Base-by-base conservation (phyloP, 1,140 invertebrate genomes). In the Bicyclus anynana region DNA sequence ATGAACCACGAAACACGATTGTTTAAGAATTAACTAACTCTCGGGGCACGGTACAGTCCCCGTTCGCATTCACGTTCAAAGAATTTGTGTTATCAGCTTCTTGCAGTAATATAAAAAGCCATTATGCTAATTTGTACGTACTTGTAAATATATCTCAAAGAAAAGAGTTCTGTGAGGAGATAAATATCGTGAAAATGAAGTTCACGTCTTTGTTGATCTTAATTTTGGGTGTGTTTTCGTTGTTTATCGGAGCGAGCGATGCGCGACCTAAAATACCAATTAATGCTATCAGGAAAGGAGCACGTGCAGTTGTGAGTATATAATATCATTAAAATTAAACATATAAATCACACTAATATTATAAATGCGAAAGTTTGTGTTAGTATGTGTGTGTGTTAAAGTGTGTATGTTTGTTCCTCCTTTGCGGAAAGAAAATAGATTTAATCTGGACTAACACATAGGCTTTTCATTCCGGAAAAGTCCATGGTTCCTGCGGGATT, bases 251-350 rank as follows among this genome's bases (percentile, higher is more conserved):
- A 10, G 16, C 65, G 5, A 46, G 13, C 18, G 63, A 66, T 7
- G 63, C 63, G 1, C 55, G 62, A 35, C 64, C 58, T 1, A 72
- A 67, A 54, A 71, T 69, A 27, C 60, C 62, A 10, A 14, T 68
- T 5, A 51, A 47, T 2, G 67, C 61, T 18, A 67, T 72, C 27
- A 72, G 61, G 42, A 72, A 69, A 52, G 69, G 69, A 21, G 67
- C 66, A n/a, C 21, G 64, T 60, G 52, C 56, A 49, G 51, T 72
- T 38, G 69, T 72, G 38, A 69, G 69, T 67, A 51, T 1, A 13
- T 6, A 51, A 16, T 27, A n/a, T n/a, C n/a, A n/a, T n/a, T n/a
- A n/a, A n/a, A n/a, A n/a, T n/a, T n/a, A n/a, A n/a, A n/a, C n/a
- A n/a, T n/a, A n/a, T n/a, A n/a, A n/a, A n/a, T n/a, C n/a, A n/a